Evolutionary conservation across 1,140 invertebrate species (phyloP).

Genomic region (Heliconius eleuchia): DNA sequence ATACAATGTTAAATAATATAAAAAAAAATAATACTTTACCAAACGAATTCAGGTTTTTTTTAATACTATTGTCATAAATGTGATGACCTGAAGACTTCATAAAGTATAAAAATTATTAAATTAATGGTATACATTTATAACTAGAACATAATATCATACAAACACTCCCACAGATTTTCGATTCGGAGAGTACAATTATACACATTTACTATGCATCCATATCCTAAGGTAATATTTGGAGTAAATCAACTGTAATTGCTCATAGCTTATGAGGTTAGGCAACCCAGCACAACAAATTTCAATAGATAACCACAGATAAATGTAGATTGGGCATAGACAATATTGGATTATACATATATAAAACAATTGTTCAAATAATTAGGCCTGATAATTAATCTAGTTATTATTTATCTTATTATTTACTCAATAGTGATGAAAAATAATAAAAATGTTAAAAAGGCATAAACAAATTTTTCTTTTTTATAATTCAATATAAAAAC

Average conservation of each 20-base stretch:
- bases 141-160: conserved; percentile 52
- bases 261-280: conserved; percentile 52
- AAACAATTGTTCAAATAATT: neutral
- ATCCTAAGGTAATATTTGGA: conserved; percentile 75
- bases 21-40: conserved; percentile 49
- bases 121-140: conserved; percentile 70
- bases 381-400: neutral
- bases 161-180: conserved; percentile 61
- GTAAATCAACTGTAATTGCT: conserved; percentile 66
- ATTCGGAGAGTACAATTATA: conserved; percentile 50
- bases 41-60: conserved; percentile 36
- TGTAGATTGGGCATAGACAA: conserved; percentile 9
- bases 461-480: neutral
- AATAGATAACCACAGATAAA: neutral
- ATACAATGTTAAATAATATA: conserved; percentile 36
- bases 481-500: neutral
- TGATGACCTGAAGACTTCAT: conserved; percentile 41
- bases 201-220: conserved; percentile 71
- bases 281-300: conserved; percentile 51
- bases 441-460: neutral
- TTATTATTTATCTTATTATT: neutral
- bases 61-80: conserved; percentile 47
- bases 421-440: neutral
- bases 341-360: neutral
- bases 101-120: conserved; percentile 55